phyloP scores from a whole-genome alignment of 2,888 invertebrate species.

The Ichneumon xanthorius region DNA sequence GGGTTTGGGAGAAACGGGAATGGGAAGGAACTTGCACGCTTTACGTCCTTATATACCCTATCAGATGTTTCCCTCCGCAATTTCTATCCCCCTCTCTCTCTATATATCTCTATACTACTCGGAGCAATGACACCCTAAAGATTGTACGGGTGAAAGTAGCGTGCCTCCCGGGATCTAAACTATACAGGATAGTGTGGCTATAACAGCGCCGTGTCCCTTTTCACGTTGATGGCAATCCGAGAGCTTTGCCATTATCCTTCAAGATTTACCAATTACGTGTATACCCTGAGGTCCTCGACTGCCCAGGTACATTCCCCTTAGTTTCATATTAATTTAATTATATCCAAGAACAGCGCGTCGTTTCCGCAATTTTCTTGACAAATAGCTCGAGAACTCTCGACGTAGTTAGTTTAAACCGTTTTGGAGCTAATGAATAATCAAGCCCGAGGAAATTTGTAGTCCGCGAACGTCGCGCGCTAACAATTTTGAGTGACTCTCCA shows the following conservation, averaged over 20 bases:
- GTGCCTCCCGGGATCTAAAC: slow-evolving; percentile 15
- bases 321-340: slow-evolving; percentile 9
- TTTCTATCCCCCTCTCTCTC: neutral
- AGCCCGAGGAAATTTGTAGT: neutral
- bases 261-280: slow-evolving; percentile 25
- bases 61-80: slow-evolving; percentile 5
- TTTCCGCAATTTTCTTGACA: neutral
- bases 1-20: slow-evolving; percentile 21
- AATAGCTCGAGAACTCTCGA: neutral
- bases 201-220: neutral
- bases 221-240: slow-evolving; percentile 17
- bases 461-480: neutral
- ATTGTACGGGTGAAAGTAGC: slow-evolving; percentile 22
- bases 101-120: neutral
- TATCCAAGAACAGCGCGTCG: neutral
- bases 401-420: neutral
- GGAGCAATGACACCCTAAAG: slow-evolving; percentile 16
- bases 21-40: neutral
- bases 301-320: neutral
- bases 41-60: slow-evolving; percentile 4
- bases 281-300: neutral
- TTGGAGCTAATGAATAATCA: neutral
- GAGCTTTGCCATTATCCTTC: slow-evolving; percentile 24
- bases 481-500: neutral
- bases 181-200: neutral